A percentile compares a stretch with the other conserved stretches of the same genome.
Conservation (phyloP, 2,888 invertebrate genomes). For the Pegoplata infirma region DNA sequence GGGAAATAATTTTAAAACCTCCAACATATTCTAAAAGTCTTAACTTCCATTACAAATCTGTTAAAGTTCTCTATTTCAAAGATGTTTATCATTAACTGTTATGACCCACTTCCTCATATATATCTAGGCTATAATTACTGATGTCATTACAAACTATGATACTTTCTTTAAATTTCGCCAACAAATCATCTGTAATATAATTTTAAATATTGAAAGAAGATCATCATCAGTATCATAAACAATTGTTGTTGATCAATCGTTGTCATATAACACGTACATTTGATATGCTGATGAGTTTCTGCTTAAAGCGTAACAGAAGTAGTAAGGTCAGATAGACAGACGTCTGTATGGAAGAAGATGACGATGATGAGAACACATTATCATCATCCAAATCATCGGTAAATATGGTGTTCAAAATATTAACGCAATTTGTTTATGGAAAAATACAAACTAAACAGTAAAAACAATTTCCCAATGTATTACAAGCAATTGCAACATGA, state of each 20-base stretch:
- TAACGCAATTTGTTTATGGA: slow-evolving; percentile 39
- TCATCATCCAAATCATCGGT: no score
- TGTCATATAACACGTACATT: background rate
- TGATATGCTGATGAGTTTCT: slow-evolving; percentile 74
- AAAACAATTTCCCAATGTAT: slow-evolving; percentile 55
- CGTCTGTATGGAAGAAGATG: background rate
- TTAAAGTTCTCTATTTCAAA: no score
- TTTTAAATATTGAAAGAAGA: background rate
- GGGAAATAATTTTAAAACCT: no score
- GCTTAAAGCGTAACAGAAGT: slow-evolving; percentile 78
- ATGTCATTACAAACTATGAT: no score
- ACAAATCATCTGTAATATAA: no score
- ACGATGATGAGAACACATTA: background rate
- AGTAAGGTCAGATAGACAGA: slow-evolving; percentile 73
- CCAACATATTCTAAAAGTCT: no score
- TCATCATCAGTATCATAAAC: no score
- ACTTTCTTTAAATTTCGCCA: no score
- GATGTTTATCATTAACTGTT: no score
- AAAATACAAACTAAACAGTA: slow-evolving; percentile 4
- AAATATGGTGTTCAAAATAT: slow-evolving; percentile 25
- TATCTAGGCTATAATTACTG: no score
- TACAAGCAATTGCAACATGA: slow-evolving; percentile 55
- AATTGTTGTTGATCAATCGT: background rate
- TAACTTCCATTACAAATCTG: no score
- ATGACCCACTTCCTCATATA: no score